phyloP scores from a whole-genome alignment of 37 sponge, comb jelly and placozoan genomes.

The Axinella damicornis region DNA sequence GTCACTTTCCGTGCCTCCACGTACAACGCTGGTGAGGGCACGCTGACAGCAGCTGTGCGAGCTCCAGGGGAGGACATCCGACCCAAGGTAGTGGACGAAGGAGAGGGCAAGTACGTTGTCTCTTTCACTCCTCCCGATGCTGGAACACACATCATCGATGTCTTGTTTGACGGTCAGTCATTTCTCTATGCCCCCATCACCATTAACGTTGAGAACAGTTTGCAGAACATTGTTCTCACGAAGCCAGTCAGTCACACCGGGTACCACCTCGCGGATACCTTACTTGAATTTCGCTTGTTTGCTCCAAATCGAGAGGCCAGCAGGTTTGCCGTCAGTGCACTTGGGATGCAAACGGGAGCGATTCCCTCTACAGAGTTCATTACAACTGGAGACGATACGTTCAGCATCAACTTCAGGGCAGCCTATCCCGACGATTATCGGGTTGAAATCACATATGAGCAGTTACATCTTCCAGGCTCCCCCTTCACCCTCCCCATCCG shows the following conservation, averaged over 20 bases:
- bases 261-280: slow-evolving; percentile 46
- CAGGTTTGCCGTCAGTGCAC: slow-evolving; percentile 27
- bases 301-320: slow-evolving; percentile 33
- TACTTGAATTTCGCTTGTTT: slow-evolving; percentile 36
- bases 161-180: slow-evolving; percentile 45
- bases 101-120: slow-evolving; percentile 39
- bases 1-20: slow-evolving; percentile 51
- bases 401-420: slow-evolving; percentile 51
- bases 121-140: slow-evolving; percentile 51
- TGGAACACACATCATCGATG: slow-evolving; percentile 49
- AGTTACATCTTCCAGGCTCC: slow-evolving; percentile 60
- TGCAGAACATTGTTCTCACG: slow-evolving; percentile 41
- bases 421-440: slow-evolving; percentile 62
- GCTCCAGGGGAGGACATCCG: slow-evolving; percentile 4
- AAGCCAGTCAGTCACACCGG: slow-evolving; percentile 34
- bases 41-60: slow-evolving; percentile 39
- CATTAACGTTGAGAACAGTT: slow-evolving; percentile 32
- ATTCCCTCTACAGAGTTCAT: slow-evolving; percentile 17
- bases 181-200: slow-evolving; percentile 17
- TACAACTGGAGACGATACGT: slow-evolving; percentile 43
- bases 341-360: slow-evolving; percentile 44
- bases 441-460: slow-evolving; percentile 54
- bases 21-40: slow-evolving; percentile 51
- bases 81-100: background rate
- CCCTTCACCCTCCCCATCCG: slow-evolving; percentile 60